Conservation (phyloP, 2,113 vertebrate species). For the Alexandromys fortis region DNA sequence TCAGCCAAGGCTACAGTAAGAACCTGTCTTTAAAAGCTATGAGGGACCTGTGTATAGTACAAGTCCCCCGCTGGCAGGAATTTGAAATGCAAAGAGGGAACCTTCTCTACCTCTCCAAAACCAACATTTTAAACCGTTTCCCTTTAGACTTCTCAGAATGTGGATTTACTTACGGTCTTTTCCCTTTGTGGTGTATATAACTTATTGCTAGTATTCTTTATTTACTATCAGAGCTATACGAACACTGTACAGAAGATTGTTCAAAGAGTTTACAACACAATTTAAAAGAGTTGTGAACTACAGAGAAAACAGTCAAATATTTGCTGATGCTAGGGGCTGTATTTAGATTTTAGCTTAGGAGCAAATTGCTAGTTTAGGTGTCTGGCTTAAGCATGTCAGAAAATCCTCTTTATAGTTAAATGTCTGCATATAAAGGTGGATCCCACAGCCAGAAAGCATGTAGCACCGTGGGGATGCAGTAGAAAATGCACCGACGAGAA, state of each 20-base stretch:
- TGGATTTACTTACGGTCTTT: conserved; percentile 37
- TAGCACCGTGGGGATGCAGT: conserved; percentile 31
- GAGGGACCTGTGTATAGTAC: neutral
- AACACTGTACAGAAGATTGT: conserved; percentile 53
- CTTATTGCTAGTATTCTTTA: conserved; percentile 66
- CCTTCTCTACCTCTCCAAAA: conserved; percentile 77
- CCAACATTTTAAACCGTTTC: conserved; percentile 52
- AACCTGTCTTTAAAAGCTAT: neutral
- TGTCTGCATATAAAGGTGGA: conserved; percentile 47
- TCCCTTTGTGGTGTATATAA: conserved; percentile 59
- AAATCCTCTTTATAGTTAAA: conserved; percentile 17
- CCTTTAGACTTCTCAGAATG: conserved; percentile 49
- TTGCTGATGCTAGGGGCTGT: conserved; percentile 51
- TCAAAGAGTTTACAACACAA: conserved; percentile 62
- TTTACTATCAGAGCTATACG: conserved; percentile 46
- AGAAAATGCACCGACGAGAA: conserved; percentile 35
- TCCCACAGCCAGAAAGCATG: conserved; percentile 52
- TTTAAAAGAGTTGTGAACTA: conserved; percentile 45
- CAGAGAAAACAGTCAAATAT: conserved; percentile 52
- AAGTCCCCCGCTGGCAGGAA: conserved; percentile 36
- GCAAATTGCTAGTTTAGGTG: conserved; percentile 50
- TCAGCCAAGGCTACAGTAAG: neutral
- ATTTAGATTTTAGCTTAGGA: conserved; percentile 60
- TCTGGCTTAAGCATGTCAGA: conserved; percentile 64
- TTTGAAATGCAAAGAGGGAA: conserved; percentile 65